phyloP scores from a whole-genome alignment of 2,113 vertebrate species.

The Cephalophus harveyi region DNA sequence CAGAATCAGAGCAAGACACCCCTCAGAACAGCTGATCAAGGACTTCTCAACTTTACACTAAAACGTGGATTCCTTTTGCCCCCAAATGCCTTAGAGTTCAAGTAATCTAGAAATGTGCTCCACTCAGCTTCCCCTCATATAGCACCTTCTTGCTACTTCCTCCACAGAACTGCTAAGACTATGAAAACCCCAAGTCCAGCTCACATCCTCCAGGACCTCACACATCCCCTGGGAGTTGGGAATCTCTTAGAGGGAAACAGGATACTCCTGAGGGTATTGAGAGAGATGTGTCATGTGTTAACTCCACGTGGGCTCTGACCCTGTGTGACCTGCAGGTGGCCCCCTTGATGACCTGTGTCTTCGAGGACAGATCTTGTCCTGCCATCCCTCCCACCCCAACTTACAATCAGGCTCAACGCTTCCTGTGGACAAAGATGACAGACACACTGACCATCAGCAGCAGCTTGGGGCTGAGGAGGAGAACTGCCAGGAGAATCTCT shows the following conservation, averaged over 20 bases:
- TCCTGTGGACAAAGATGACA: not conserved
- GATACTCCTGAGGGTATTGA: not conserved
- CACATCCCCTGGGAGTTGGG: not conserved
- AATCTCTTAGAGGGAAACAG: not conserved
- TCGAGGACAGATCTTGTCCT: not conserved
- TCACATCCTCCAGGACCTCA: not conserved
- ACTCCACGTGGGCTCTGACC: not conserved
- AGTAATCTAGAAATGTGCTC: not conserved
- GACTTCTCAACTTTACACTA: not conserved
- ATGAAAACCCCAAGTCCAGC: not conserved
- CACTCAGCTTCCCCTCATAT: not conserved
- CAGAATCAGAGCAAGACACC: not conserved
- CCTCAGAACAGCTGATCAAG: not conserved
- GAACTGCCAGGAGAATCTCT: rapidly evolving
- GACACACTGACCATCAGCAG: not conserved
- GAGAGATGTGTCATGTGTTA: not conserved
- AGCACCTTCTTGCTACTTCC: rapidly evolving
- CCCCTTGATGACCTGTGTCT: not conserved
- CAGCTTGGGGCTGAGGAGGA: not conserved
- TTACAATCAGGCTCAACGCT: not conserved
- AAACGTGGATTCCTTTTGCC: not conserved
- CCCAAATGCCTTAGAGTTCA: not conserved
- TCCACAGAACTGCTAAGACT: not conserved
- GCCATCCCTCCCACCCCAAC: not conserved
- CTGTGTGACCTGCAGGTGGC: not conserved